These are phyloP conservation scores for Cactoblastis cactorum DNA, from an alignment of 2,888 invertebrate genomes.

Conservation along the genomic window DNA sequence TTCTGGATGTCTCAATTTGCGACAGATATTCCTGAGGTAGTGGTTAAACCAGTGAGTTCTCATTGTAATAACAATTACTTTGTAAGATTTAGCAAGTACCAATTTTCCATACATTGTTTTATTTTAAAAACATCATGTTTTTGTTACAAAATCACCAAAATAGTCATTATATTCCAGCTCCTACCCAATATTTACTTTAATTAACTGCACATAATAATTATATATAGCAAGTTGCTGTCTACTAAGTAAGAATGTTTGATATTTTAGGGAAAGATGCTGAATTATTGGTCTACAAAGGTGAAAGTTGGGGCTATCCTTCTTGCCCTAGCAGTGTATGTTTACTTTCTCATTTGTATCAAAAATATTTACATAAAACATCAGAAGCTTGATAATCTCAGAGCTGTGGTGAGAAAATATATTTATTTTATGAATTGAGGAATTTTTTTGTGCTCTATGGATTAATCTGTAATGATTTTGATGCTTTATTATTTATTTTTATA, in stretches of 20 bases:
- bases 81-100: neutral
- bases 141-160: too few relatives aligned
- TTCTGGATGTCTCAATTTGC: conserved; percentile 27
- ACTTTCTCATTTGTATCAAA: conserved; percentile 31
- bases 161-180: too few relatives aligned
- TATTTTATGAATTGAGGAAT: too few relatives aligned
- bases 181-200: too few relatives aligned
- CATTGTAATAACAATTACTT: neutral
- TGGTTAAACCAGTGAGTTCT: conserved; percentile 34
- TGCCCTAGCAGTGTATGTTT: conserved; percentile 30
- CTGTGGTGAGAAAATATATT: conserved; percentile 39
- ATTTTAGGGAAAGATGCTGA: conserved; percentile 25
- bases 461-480: too few relatives aligned
- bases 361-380: conserved; percentile 33
- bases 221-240: too few relatives aligned
- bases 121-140: too few relatives aligned
- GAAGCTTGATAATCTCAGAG: conserved; percentile 33
- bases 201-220: too few relatives aligned
- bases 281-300: conserved; percentile 28
- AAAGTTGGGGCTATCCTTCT: conserved; percentile 27
- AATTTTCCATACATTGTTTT: too few relatives aligned
- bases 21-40: conserved; percentile 32
- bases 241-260: too few relatives aligned
- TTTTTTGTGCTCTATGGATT: too few relatives aligned
- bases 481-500: too few relatives aligned